Conservation (phyloP, 1,140 invertebrate genomes). For the Euwallacea similis region DNA sequence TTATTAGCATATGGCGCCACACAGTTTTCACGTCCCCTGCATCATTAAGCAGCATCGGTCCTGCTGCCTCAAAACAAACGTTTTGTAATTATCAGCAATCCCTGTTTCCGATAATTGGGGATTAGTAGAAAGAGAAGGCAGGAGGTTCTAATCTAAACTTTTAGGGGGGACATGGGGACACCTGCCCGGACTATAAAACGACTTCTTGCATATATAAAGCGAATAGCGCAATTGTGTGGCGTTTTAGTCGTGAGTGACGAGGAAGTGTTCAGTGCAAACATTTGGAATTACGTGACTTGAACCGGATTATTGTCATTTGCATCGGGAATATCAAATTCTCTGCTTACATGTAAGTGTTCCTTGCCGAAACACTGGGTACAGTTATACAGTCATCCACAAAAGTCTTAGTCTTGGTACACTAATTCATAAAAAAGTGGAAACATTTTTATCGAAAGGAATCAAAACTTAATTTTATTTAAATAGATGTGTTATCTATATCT, state of each 20-base stretch:
- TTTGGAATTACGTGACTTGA: neutral
- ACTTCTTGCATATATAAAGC: slow-evolving; percentile 13
- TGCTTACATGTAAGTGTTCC: slow-evolving; percentile 3
- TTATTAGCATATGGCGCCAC: neutral
- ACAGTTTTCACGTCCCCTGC: neutral
- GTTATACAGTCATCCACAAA: neutral
- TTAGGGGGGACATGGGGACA: neutral
- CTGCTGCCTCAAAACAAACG: neutral
- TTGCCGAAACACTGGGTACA: neutral
- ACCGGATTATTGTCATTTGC: slow-evolving; percentile 1
- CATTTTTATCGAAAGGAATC: too few relatives aligned
- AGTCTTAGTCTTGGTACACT: too few relatives aligned
- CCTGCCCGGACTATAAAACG: neutral
- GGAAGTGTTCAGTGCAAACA: slow-evolving; percentile 3
- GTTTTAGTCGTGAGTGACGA: neutral
- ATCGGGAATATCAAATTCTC: neutral
- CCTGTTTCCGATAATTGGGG: neutral
- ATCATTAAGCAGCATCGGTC: neutral
- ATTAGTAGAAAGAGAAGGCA: too few relatives aligned
- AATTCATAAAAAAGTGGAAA: too few relatives aligned
- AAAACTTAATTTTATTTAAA: too few relatives aligned
- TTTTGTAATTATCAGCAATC: slow-evolving; percentile 2
- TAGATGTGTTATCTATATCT: too few relatives aligned
- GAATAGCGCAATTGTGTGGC: neutral
- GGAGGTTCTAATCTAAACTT: neutral